phyloP scores from a whole-genome alignment of 2,888 invertebrate species.

The Cheilosia scutellata region DNA sequence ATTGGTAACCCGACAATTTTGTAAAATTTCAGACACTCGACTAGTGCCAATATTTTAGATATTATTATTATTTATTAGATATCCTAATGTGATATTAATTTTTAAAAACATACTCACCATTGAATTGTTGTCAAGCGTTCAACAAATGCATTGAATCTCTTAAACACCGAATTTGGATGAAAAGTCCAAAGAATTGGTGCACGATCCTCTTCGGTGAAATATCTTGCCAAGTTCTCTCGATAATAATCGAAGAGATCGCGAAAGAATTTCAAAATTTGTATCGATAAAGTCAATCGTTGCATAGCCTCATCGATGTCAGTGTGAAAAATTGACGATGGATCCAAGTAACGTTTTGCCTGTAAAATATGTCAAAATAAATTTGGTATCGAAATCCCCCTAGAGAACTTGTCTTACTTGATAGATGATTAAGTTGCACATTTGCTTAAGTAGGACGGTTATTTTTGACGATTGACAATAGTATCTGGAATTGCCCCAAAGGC shows the following conservation, averaged over 20 bases:
- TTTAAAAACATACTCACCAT: conserved; percentile 80
- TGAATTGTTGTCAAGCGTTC: conserved; percentile 91
- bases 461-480: conserved; percentile 96
- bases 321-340: conserved; percentile 96
- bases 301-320: conserved; percentile 97
- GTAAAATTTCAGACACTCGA: too few species aligned
- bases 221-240: conserved; percentile 88
- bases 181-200: conserved; percentile 89
- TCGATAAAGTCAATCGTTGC: conserved; percentile 90
- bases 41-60: too few species aligned
- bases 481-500: conserved; percentile 95
- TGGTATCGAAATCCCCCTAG: too few species aligned
- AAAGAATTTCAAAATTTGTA: conserved; percentile 88
- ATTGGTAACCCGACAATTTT: too few species aligned
- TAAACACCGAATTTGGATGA: conserved; percentile 92
- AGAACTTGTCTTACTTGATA: conserved; percentile 88
- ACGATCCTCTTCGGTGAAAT: conserved; percentile 86
- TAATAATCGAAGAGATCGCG: conserved; percentile 88
- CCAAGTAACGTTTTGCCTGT: conserved; percentile 94
- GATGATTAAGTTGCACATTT: conserved; percentile 95
- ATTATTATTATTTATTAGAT: too few species aligned
- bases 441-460: conserved; percentile 93
- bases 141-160: conserved; percentile 90
- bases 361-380: too few species aligned
- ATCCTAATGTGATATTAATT: too few species aligned